Evolutionary conservation across 2,113 vertebrate genomes (phyloP), one percentile per base, ranked within the genome.

Genomic region (Hydropotes inermis): DNA sequence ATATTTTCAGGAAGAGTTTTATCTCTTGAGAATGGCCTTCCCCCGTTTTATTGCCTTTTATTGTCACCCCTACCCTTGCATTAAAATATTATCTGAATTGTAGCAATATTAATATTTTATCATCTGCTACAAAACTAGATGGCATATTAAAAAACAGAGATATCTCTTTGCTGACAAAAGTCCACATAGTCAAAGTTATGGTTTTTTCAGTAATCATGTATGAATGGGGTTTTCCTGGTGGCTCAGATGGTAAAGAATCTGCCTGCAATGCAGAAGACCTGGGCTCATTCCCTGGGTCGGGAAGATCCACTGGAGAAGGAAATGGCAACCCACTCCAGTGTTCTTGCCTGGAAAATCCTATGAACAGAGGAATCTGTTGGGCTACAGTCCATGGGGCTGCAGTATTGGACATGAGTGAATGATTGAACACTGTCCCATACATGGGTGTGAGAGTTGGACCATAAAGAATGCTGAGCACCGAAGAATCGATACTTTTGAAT

Each of bases 1-100:
- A 93, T 95, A 74, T 55, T 61, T 97, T 97, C 76, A 83, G 39
- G 86, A 98, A 89, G 50, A 92, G 33, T 89, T 87, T 91, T 94
- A 9, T 97, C 93, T 96, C 64, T 92, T 61, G 67, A 93, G 70
- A 85, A 25, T 47, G 36, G 60, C 60, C 28, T n/a, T 52, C 36
- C 33, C 85, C 50, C 74, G 64, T 89, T 86, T 91, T 94, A 91
- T 67, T 95, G 60, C 88, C 27, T 78, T 94, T 28, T 64, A 88
- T 90, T 92, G 45, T n/a, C n/a, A 33, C 52, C 60, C 21, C 10
- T 50, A 8, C 23, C 47, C 45, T 55, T 52, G 27, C 28, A 84
- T 45, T 90, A 82, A 90, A 93, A 61, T 92, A 43, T 25, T 39
- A 52, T 70, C 81, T 60, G 45, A 76, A 64, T 74, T 58, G 11